phyloP scores from a whole-genome alignment of 2,113 vertebrate species.

The Anguilla rostrata region DNA sequence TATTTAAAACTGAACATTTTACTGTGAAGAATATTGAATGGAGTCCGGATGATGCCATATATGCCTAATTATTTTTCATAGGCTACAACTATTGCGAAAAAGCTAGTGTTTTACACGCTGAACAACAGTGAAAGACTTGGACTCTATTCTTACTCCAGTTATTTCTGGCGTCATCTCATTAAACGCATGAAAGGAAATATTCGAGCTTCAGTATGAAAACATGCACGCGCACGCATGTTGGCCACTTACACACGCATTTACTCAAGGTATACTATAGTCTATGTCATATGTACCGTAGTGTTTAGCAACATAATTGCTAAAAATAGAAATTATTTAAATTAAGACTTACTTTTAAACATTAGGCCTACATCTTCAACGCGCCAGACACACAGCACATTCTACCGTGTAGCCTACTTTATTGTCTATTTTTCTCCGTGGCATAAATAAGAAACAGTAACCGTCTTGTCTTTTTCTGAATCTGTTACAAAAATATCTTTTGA shows the following conservation, averaged over 20 bases:
- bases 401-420: not conserved
- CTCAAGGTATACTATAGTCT: not conserved
- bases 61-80: too few relatives aligned
- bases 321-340: conserved; percentile 3
- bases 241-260: not conserved
- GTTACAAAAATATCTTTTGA: conserved; percentile 18
- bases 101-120: too few relatives aligned
- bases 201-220: not conserved
- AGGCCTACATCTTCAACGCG: conserved; percentile 10
- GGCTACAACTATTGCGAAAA: too few relatives aligned
- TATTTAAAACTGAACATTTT: too few relatives aligned
- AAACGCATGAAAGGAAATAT: conserved; percentile 1
- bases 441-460: conserved; percentile 6
- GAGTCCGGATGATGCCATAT: too few relatives aligned
- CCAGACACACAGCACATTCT: conserved; percentile 23
- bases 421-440: conserved; percentile 15
- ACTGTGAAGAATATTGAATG: too few relatives aligned
- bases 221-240: not conserved
- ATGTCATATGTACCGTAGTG: not conserved
- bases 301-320: conserved; percentile 13
- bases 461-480: conserved; percentile 7
- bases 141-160: not conserved
- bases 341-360: conserved; percentile 21
- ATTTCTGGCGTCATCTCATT: not conserved
- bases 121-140: too few relatives aligned